Percentiles rank a stretch among this genome's conserved stretches.
Evolutionary conservation across 2,113 vertebrate genomes (phyloP).

Genomic region (Cercopithecus mona): DNA sequence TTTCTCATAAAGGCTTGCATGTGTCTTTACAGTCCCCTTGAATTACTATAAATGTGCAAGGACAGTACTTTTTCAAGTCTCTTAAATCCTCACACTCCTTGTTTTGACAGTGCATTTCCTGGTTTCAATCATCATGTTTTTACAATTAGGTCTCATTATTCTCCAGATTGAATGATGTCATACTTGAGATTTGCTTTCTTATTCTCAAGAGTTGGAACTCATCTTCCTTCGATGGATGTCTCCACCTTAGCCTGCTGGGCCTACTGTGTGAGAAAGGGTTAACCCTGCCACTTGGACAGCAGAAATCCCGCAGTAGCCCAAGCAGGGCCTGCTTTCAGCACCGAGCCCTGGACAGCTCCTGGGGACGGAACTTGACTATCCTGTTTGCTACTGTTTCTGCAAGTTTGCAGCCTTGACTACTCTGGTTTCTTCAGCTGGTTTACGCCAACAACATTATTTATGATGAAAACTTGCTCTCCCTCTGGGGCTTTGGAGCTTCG

Average conservation of each 20-base stretch:
- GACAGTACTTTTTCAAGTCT: too few relatives aligned
- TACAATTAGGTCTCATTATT: background rate
- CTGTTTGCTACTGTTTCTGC: rapidly evolving
- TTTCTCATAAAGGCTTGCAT: background rate
- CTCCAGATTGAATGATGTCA: background rate
- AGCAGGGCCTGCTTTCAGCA: background rate
- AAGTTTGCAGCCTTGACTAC: rapidly evolving
- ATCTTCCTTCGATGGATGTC: background rate
- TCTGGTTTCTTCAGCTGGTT: rapidly evolving
- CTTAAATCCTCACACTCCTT: background rate
- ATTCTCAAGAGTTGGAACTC: background rate
- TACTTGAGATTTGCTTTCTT: background rate
- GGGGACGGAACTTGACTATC: rapidly evolving
- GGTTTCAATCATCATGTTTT: background rate
- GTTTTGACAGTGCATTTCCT: background rate
- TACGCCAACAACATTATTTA: rapidly evolving
- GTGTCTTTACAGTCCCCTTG: background rate
- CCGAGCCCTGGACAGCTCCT: background rate
- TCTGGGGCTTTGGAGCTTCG: background rate
- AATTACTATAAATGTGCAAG: background rate
- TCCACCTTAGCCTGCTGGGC: rapidly evolving
- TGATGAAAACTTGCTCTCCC: background rate
- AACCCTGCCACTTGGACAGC: rapidly evolving
- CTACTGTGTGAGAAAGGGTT: background rate
- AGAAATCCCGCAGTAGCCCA: rapidly evolving